These are phyloP conservation scores for Chaenodraco wilsoni DNA, from an alignment of 2,797 vertebrate genomes.

Conservation along the genomic window DNA sequence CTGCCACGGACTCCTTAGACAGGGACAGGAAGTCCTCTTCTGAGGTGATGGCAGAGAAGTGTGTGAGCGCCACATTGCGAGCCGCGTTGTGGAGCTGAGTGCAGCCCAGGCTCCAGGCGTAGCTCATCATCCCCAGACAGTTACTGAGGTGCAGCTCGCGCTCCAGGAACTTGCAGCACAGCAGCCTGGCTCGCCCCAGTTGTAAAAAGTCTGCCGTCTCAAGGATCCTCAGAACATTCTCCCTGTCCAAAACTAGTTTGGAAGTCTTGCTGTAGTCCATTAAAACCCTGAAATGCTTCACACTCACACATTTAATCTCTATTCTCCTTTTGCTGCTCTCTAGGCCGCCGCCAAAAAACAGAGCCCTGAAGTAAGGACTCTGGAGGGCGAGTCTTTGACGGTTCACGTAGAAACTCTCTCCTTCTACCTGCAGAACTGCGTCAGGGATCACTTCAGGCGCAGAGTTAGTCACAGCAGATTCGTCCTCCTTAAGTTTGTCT, in stretches of 20 bases:
- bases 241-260: constrained; percentile 75
- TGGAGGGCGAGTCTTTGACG: constrained; percentile 81
- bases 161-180: constrained; percentile 90
- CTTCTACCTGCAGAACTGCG: constrained; percentile 81
- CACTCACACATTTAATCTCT: constrained; percentile 82
- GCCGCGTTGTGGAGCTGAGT: constrained; percentile 82
- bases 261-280: constrained; percentile 81
- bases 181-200: constrained; percentile 82
- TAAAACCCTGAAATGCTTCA: constrained; percentile 82
- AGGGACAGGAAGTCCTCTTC: constrained; percentile 86
- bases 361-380: constrained; percentile 89
- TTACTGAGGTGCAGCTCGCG: constrained; percentile 89
- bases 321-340: constrained; percentile 83
- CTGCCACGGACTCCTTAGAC: constrained; percentile 84
- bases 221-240: constrained; percentile 86
- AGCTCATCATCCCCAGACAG: constrained; percentile 89
- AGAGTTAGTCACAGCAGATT: constrained; percentile 16
- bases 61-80: constrained; percentile 85
- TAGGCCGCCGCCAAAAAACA: constrained; percentile 88
- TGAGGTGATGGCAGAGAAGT: constrained; percentile 83
- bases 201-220: constrained; percentile 89
- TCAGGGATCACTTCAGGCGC: constrained; percentile 76
- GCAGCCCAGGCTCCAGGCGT: constrained; percentile 86
- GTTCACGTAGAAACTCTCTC: constrained; percentile 86
- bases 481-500: constrained; percentile 31